Evolutionary conservation across 2,888 invertebrate genomes (phyloP).

Genomic region (Hypselothyrea guttata): DNA sequence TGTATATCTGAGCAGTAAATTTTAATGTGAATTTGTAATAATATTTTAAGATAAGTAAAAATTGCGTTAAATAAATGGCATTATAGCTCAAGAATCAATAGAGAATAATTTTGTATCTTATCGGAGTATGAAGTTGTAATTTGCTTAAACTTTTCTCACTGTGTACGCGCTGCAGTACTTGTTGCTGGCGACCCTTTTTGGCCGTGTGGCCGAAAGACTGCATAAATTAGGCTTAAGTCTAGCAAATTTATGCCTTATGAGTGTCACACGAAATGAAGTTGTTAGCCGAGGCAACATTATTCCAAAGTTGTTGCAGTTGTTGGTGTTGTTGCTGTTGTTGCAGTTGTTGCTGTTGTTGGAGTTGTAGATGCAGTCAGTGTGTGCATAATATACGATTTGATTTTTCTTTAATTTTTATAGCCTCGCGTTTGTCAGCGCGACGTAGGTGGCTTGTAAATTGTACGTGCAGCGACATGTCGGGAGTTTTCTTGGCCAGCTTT

Average conservation of each 20-base stretch:
- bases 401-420: constrained; percentile 75
- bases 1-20: no score
- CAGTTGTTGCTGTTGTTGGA: constrained; percentile 6
- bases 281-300: constrained; percentile 81
- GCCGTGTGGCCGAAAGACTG: constrained; percentile 51
- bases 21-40: no score
- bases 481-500: constrained; percentile 42
- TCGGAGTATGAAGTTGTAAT: no score
- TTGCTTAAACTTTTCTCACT: no score
- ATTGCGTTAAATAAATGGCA: no score
- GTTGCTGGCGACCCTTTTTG: constrained; percentile 71
- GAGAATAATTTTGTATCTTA: no score
- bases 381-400: constrained; percentile 73
- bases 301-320: constrained; percentile 16
- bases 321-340: not conserved
- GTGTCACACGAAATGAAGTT: constrained; percentile 81
- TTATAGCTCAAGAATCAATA: no score
- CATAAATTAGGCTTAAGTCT: constrained; percentile 81
- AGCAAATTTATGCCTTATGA: constrained; percentile 81
- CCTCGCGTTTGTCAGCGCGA: constrained; percentile 66
- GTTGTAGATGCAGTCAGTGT: constrained; percentile 2
- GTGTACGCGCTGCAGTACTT: constrained; percentile 67
- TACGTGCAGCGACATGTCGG: constrained; percentile 51
- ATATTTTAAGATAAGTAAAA: no score
- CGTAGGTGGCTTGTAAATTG: constrained; percentile 74